phyloP scores from a whole-genome alignment of 2,888 invertebrate genomes.

The Synergus gifuensis region DNA sequence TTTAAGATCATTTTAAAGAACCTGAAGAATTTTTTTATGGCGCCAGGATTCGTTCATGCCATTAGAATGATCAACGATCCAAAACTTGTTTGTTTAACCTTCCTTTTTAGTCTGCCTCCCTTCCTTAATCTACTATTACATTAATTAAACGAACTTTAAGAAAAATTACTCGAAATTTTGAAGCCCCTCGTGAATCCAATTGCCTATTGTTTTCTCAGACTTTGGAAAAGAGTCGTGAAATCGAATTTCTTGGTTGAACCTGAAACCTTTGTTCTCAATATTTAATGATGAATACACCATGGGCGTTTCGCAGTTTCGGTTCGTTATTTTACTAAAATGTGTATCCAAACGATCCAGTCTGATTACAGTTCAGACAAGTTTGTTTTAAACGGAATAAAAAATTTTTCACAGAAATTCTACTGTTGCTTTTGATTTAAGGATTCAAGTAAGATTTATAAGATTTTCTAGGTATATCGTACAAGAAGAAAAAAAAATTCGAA shows the following conservation, averaged over 20 bases:
- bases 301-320: not conserved
- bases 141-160: slow-evolving; percentile 6
- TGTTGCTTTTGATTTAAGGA: not conserved
- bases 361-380: not conserved
- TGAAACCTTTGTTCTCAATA: not conserved
- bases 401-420: not conserved
- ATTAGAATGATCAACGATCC: slow-evolving; percentile 69
- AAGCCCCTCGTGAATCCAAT: slow-evolving; percentile 4
- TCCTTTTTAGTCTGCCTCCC: slow-evolving; percentile 25
- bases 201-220: slow-evolving; percentile 1
- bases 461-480: not conserved
- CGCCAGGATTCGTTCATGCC: slow-evolving; percentile 61
- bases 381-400: not conserved
- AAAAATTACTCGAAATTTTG: slow-evolving; percentile 22
- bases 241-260: slow-evolving; percentile 22
- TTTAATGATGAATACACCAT: not conserved
- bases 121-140: not conserved
- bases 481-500: not conserved
- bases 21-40: slow-evolving; percentile 47
- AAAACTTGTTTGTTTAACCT: slow-evolving; percentile 65
- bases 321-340: not conserved
- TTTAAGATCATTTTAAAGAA: slow-evolving; percentile 45
- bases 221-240: slow-evolving; percentile 29
- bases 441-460: not conserved
- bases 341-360: not conserved